phyloP scores from a whole-genome alignment of 2,113 vertebrate genomes.

The Candoia aspera region DNA sequence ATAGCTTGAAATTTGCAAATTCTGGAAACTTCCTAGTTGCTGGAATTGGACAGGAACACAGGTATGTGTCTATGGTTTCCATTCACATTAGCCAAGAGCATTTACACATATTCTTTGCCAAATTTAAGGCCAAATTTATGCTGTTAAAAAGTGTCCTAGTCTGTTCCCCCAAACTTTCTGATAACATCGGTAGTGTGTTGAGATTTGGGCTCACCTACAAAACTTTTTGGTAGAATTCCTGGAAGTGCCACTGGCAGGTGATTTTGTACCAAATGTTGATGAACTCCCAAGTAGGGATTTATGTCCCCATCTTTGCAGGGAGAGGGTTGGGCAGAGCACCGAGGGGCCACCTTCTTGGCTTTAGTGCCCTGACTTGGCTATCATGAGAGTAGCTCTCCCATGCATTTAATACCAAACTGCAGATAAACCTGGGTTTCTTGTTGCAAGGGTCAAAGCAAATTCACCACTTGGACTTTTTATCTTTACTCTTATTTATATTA shows the following conservation, averaged over 20 bases:
- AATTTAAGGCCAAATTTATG: not conserved
- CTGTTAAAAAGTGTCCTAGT: not conserved
- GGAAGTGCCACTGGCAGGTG: not conserved
- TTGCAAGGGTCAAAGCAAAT: not conserved
- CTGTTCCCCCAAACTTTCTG: not conserved
- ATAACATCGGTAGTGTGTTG: not conserved
- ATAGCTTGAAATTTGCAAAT: constrained; percentile 92
- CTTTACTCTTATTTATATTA: no score
- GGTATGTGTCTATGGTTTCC: constrained; percentile 69
- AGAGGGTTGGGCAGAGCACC: not conserved
- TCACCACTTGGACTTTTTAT: no score
- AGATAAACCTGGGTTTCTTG: not conserved
- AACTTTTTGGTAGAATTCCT: not conserved
- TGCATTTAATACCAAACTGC: not conserved
- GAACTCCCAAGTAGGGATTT: not conserved
- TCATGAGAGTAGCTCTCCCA: no score
- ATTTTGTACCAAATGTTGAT: not conserved
- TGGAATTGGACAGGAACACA: constrained; percentile 94
- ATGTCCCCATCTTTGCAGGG: not conserved
- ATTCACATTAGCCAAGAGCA: not conserved
- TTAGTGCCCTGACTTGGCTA: not conserved
- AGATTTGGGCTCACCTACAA: not conserved
- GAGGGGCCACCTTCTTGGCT: not conserved
- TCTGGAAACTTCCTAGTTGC: constrained; percentile 89
- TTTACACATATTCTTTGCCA: not conserved